Conservation (phyloP, 30 jellyfish, hydroid and myxozoan genomes). For the Cassiopea andromeda region DNA sequence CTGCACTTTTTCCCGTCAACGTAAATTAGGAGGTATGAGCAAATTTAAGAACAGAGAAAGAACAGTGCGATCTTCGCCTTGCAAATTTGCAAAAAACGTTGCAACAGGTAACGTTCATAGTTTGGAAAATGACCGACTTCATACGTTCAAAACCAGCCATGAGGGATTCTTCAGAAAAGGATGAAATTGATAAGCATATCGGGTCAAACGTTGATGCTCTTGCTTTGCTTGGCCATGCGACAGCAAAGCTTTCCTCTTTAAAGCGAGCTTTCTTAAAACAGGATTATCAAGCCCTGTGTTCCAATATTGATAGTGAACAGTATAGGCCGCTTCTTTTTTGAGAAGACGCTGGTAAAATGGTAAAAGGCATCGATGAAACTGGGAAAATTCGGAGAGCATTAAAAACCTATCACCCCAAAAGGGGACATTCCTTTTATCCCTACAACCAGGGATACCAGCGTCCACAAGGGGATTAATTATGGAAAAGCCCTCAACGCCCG, state of each 20-base stretch:
- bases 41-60: background rate
- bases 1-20: background rate
- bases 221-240: background rate
- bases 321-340: background rate
- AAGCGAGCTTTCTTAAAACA: background rate
- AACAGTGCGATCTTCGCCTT: background rate
- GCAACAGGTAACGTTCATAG: background rate
- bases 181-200: background rate
- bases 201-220: background rate
- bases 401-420: background rate
- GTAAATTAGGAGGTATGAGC: background rate
- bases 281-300: background rate
- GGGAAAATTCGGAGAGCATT: background rate
- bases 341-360: background rate
- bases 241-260: background rate
- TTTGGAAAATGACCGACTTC: background rate
- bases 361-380: background rate
- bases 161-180: no score
- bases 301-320: background rate
- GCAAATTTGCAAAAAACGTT: background rate
- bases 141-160: background rate
- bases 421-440: background rate
- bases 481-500: background rate
- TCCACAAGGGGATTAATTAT: background rate
- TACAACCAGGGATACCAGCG: background rate